Evolutionary conservation across 2,113 vertebrate species (phyloP).

Genomic region (Callithrix jacchus): DNA sequence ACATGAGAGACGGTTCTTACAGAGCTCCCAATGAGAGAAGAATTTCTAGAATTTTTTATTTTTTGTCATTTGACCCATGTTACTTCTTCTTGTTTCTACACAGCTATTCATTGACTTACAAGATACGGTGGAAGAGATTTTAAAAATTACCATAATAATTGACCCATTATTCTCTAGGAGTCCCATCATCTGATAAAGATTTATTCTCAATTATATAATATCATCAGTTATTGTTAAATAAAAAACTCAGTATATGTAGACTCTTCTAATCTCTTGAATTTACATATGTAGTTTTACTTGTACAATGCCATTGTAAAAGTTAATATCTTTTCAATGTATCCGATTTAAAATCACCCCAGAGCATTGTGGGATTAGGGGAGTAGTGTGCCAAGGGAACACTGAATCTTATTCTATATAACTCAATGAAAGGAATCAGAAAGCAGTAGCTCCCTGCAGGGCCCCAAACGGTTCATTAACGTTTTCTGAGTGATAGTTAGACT

Average conservation of each 20-base stretch:
- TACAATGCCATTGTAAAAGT: background rate
- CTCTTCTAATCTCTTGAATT: background rate
- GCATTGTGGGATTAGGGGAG: background rate
- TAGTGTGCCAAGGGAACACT: background rate
- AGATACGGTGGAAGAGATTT: background rate
- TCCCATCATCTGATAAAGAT: background rate
- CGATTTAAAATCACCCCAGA: background rate
- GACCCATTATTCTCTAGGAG: background rate
- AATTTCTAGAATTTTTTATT: background rate
- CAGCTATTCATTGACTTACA: background rate
- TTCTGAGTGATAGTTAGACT: conserved; percentile 21
- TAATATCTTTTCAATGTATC: background rate
- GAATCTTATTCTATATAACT: background rate
- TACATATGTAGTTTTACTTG: background rate
- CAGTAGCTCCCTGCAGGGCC: background rate
- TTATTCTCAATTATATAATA: conserved; percentile 1
- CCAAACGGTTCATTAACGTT: background rate
- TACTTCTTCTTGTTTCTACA: background rate
- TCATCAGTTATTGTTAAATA: background rate
- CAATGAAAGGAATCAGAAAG: background rate
- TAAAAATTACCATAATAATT: background rate
- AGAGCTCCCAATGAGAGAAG: background rate
- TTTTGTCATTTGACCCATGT: background rate
- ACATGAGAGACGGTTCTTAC: background rate
- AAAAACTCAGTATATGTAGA: background rate